Evolutionary conservation across 2,888 invertebrate species (phyloP).

Genomic region (Drosophila affinis): DNA sequence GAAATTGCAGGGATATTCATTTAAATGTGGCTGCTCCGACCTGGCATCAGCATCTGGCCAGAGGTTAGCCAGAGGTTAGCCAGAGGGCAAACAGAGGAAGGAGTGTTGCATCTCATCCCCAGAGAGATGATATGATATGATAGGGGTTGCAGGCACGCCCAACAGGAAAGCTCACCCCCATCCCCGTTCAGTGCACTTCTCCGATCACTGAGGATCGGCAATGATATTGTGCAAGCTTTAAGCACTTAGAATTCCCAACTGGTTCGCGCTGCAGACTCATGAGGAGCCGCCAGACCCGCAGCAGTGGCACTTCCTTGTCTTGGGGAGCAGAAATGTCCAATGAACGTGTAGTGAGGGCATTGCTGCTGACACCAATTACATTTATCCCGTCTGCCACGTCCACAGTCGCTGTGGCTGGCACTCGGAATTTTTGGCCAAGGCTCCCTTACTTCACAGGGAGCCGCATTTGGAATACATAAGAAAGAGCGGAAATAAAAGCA

Average conservation of each 20-base stretch:
- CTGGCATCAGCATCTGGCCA: slow-evolving; percentile 1
- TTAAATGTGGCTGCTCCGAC: slow-evolving; percentile 11
- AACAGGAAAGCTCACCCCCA: not conserved
- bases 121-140: not conserved
- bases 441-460: slow-evolving; percentile 88
- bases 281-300: slow-evolving; percentile 25
- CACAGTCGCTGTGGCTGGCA: slow-evolving; percentile 77
- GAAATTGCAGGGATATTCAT: slow-evolving; percentile 48
- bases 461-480: slow-evolving; percentile 58
- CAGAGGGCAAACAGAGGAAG: not conserved
- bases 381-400: slow-evolving; percentile 69
- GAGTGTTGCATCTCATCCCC: not conserved
- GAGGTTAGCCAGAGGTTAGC: not conserved
- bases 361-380: slow-evolving; percentile 90
- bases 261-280: slow-evolving; percentile 33
- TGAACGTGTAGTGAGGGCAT: slow-evolving; percentile 94
- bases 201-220: slow-evolving; percentile 14
- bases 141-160: not conserved
- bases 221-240: not conserved
- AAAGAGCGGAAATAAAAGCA: not conserved
- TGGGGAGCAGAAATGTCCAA: slow-evolving; percentile 93
- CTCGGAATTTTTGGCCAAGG: slow-evolving; percentile 91
- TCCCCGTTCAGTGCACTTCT: slow-evolving; percentile 6
- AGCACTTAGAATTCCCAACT: slow-evolving; percentile 67
- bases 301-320: slow-evolving; percentile 88